These are phyloP conservation scores for Deilephila elpenor DNA, from an alignment of 2,888 invertebrate species.

Conservation along the genomic window DNA sequence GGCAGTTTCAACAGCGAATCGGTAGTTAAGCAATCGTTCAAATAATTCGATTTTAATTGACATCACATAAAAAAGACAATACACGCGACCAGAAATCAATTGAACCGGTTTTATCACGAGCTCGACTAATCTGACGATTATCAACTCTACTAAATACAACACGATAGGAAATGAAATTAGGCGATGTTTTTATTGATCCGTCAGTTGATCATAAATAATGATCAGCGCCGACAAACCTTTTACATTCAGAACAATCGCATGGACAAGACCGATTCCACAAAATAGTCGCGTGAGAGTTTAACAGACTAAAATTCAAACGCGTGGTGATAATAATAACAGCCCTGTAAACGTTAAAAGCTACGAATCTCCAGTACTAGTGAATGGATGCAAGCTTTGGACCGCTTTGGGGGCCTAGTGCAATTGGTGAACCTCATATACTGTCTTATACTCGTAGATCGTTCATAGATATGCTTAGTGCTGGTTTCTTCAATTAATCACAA, in stretches of 20 bases:
- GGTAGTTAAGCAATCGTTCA: not conserved
- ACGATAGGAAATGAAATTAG: not conserved
- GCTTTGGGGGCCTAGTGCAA: no score
- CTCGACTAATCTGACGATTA: not conserved
- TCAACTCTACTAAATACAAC: not conserved
- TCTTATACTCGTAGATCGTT: no score
- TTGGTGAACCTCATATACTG: no score
- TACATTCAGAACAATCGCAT: no score
- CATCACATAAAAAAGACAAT: not conserved
- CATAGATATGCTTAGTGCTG: no score
- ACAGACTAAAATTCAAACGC: no score
- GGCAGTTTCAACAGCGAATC: not conserved
- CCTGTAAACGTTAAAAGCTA: no score
- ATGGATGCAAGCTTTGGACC: no score
- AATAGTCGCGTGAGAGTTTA: no score
- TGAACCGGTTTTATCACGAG: not conserved
- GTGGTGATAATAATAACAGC: no score
- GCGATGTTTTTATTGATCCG: not conserved
- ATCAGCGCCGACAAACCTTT: not conserved
- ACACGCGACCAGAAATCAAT: not conserved
- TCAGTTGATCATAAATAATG: not conserved
- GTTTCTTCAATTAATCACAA: not conserved
- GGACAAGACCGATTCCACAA: no score
- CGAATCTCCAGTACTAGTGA: no score
- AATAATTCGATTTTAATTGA: constrained; percentile 1